Base-by-base conservation (phyloP, 2,113 vertebrate genomes). In the Galemys pyrenaicus region DNA sequence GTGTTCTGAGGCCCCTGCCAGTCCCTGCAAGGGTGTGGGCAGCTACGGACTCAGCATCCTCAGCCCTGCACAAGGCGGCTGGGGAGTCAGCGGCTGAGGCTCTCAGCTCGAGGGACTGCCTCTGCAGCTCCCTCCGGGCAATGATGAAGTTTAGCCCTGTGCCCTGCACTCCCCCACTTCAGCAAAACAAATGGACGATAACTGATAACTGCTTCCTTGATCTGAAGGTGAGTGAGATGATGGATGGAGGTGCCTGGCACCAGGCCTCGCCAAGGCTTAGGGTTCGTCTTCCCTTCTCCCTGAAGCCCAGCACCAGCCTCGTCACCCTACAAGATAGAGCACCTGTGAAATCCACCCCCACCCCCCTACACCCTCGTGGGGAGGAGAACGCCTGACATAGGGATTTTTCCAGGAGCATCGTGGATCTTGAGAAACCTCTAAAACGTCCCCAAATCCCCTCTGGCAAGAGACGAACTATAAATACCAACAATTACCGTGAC, bases 191-290 rank as follows among this genome's bases (percentile, higher is more conserved):
- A 15, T 4, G n/a, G 39, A 41, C 16, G 0, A 26, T 62, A 67
- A 80, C 11, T 20, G 0, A 26, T 62, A 67, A 80, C 11, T 8
- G 17, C 39, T 39, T n/a, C 3, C 32, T 28, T 30, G 49, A 30
- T 15, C 1, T 1, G 19, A 24, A 26, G 20, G 12, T 1, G 5
- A 13, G 58, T 11, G 20, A 37, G 30, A 7, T 0, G 26, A 5
- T 2, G 10, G 22, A 7, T 49, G 44, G 51, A 41, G 56, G 67
- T 5, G 67, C 35, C 15, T 24, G 35, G 28, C n/a, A 28, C 26
- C 3, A 70, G 51, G 65, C 51, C 41, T 6, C 54, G 17, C 39
- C 4, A 5, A 5, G 4, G 17, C 30, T n/a, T n/a, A 58, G 39
- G 32, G 6, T 20, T 35, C 32, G 5, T 26, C 35, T 39, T 22